A percentile compares a stretch with the other conserved stretches of the same genome.
These are phyloP conservation scores for Scaptomyza polygonia DNA, from an alignment of 2,888 invertebrate genomes.

Conservation along the genomic window DNA sequence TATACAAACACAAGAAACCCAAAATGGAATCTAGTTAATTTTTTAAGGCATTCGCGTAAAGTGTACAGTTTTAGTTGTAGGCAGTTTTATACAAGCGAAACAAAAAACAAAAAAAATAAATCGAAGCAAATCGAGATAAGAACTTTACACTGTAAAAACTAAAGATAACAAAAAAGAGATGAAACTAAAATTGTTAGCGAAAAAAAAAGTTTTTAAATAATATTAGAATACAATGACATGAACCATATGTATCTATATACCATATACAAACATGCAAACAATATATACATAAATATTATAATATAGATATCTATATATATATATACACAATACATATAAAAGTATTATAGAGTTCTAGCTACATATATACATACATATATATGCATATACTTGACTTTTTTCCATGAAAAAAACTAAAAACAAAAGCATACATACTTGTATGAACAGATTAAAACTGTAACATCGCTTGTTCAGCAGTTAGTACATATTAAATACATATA, in stretches of 20 bases:
- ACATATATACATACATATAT: slow-evolving; percentile 26
- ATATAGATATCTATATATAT: not conserved
- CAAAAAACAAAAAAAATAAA: not conserved
- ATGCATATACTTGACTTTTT: slow-evolving; percentile 71
- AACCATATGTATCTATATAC: slow-evolving; percentile 28
- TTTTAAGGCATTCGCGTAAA: slow-evolving; percentile 66
- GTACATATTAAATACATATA: slow-evolving; percentile 17
- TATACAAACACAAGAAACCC: slow-evolving; percentile 10
- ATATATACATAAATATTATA: slow-evolving; percentile 17
- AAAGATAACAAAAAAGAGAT: slow-evolving; percentile 1
- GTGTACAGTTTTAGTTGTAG: slow-evolving; percentile 70
- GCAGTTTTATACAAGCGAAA: slow-evolving; percentile 61
- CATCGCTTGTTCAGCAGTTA: slow-evolving; percentile 46
- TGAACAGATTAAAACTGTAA: slow-evolving; percentile 18
- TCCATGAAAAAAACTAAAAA: slow-evolving; percentile 66
- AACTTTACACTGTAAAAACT: slow-evolving; percentile 45
- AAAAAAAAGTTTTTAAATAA: slow-evolving; percentile 51
- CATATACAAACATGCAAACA: slow-evolving; percentile 30
- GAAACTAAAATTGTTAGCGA: slow-evolving; percentile 8
- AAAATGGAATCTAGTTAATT: slow-evolving; percentile 47
- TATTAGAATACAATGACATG: slow-evolving; percentile 20
- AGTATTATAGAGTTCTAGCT: slow-evolving; percentile 32
- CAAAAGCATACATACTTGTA: slow-evolving; percentile 14
- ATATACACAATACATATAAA: slow-evolving; percentile 15
- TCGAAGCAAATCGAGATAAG: slow-evolving; percentile 11